Base-by-base conservation (phyloP, 2,888 invertebrate genomes). In the Conchocele bisecta region DNA sequence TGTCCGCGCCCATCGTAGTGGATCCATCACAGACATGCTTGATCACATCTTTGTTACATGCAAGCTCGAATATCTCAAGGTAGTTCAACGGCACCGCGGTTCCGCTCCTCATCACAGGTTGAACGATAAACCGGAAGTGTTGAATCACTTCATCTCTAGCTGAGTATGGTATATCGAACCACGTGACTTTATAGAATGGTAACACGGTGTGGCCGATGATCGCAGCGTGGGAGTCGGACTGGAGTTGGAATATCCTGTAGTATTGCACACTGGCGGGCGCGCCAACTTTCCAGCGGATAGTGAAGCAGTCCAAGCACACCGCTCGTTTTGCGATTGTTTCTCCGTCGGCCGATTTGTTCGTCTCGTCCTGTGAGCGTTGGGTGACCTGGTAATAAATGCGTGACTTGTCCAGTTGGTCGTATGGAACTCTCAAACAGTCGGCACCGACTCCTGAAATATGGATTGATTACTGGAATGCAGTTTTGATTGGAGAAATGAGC, bases 171-270 rank as follows among this genome's bases (percentile, higher is more conserved):
- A 76, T 69, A 50, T 77, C 74, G 54, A 77, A 77, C 64, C 77
- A 74, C 9, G 74, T 71, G 17, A 77, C 77, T 35, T 71, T 77
- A 37, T 74, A 77, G 42, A 39, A 56, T 9, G 71, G 59, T 17
- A 72, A 44, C 22, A 66, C 63, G 2, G 73, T 69, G 33, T 74
- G 74, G 42, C 77, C 77, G 1, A 77, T 67, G n/a, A 77, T 72
- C 0, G 72, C 72, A 28, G 67, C 72, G 13, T 69, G 65, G 11
- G 67, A 64, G 29, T 75, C 73, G 1, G 61, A 66, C 35, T 63
- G 66, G 15, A 66, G 67, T 64, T 77, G 69, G 50, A 75, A 81
- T 1, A 81, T 54, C 35, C 75, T 68, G 48, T 76, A 81, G 17
- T 76, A 75, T 26, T 78, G 75, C 0, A 81, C 60, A 0, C 48